Evolutionary conservation across 2,113 vertebrate species (phyloP), one percentile per base, ranked within the genome.

Genomic region (Narcine bancroftii): DNA sequence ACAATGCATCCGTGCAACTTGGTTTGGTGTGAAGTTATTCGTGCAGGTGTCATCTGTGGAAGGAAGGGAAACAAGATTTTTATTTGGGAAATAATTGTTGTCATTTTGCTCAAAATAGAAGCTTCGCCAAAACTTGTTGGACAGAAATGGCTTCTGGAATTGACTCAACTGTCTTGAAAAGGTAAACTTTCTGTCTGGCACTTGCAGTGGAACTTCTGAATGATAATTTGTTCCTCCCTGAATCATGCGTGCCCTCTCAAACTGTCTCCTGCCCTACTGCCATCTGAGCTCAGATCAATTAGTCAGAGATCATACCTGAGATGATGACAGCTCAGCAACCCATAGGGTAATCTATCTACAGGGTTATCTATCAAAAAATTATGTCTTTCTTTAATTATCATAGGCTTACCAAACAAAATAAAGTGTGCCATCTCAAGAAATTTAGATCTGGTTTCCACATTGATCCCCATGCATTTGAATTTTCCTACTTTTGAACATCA

Each of bases 1-100:
- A 94, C 99, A 99, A 56, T 99, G 99, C 99, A 99, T 99, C 0
- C 99, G 96, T 19, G 99, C 98, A 92, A 98, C 98, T 94, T 99
- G 99, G 94, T 99, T 99, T 3, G 98, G 97, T 10, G 98, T 99
- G 94, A 99, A 99, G 94, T 96, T 97, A 94, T 99, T 96, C n/a
- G 99, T 99, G 94, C 99, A 99, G 93, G 97, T 96, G 92, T 99
- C 98, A 92, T 99, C 99, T 99, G 94, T 0, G 19, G 65, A 92
- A 94, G 89, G 53, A 39, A 92, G 36, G 65, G 77, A 39, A 91
- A 47, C 76, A 89, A 33, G 53, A 56, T 66, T 71, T 66, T 33
- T 69, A 39, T 39, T 65, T 24, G 33, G 24, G 13, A 83, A 53
- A 83, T 83, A 53, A 47, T 29, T 50, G 15, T 79, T 45, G 36